These are phyloP conservation scores for Drosophila borborema DNA, from an alignment of 2,888 invertebrate genomes.

Conservation along the genomic window DNA sequence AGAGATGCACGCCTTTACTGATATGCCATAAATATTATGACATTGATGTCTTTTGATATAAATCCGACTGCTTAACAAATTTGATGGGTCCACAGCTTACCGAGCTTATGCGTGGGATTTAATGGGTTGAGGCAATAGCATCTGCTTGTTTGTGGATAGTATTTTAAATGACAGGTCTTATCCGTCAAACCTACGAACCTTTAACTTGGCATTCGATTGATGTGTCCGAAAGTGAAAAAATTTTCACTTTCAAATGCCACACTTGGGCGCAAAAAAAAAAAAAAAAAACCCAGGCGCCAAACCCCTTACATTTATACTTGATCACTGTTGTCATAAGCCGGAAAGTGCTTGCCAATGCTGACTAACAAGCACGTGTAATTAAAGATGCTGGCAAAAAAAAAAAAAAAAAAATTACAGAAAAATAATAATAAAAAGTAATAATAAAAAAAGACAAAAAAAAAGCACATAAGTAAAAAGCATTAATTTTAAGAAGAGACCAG, in stretches of 20 bases:
- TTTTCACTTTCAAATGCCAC: conserved; percentile 80
- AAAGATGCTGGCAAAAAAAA: conserved; percentile 65
- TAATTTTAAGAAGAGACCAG: conserved; percentile 51
- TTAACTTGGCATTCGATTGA: conserved; percentile 34
- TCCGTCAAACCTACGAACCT: conserved; percentile 51
- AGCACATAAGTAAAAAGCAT: conserved; percentile 40
- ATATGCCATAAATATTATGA: not conserved
- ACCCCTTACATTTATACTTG: conserved; percentile 1
- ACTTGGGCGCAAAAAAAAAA: conserved; percentile 46
- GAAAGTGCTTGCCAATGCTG: conserved; percentile 48
- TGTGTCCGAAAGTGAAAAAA: conserved; percentile 60
- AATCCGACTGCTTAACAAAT: conserved; percentile 10
- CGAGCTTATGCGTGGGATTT: conserved; percentile 43
- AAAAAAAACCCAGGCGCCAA: conserved; percentile 3
- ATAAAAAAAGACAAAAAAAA: conserved; percentile 35
- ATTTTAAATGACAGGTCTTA: conserved; percentile 23
- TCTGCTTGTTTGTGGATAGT: not conserved
- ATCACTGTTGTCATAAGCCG: conserved; percentile 29
- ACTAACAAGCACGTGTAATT: conserved; percentile 69
- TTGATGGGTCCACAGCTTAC: conserved; percentile 3
- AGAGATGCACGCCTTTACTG: not conserved
- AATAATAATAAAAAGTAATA: conserved; percentile 31
- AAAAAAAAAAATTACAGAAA: conserved; percentile 3
- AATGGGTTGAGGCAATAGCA: conserved; percentile 9
- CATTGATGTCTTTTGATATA: conserved; percentile 13